A percentile compares a stretch with the other conserved stretches of the same genome.
phyloP scores from a whole-genome alignment of 2,113 vertebrate genomes.

The Campylorhamphus procurvoides region DNA sequence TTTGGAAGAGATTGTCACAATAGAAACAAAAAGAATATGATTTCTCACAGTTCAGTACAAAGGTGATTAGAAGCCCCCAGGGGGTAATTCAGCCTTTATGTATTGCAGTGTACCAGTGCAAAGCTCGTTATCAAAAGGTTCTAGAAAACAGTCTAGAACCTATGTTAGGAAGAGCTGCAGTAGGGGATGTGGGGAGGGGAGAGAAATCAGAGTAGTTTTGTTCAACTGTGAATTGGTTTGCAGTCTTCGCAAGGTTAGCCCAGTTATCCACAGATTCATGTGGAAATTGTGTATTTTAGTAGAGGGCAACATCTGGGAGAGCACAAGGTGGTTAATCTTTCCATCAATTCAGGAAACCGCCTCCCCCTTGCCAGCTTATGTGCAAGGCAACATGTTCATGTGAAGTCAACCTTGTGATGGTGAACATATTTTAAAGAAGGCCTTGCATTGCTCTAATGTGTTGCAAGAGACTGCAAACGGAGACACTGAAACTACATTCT shows the following conservation, averaged over 20 bases:
- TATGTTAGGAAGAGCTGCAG: constrained; percentile 37
- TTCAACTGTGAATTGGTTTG: constrained; percentile 53
- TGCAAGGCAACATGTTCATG: not conserved
- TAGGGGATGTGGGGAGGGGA: not conserved
- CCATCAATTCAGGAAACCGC: not conserved
- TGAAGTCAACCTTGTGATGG: not conserved
- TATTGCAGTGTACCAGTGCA: constrained; percentile 49
- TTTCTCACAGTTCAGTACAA: constrained; percentile 84
- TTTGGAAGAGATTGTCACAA: constrained; percentile 74
- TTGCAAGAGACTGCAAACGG: constrained; percentile 28
- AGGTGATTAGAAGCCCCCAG: constrained; percentile 85
- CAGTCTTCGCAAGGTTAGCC: constrained; percentile 28
- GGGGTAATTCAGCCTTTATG: constrained; percentile 46
- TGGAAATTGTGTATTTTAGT: not conserved
- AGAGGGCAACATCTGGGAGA: constrained; percentile 1
- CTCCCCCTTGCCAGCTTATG: not conserved
- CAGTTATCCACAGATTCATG: not conserved
- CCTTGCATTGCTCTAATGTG: not conserved
- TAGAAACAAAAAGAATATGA: constrained; percentile 80
- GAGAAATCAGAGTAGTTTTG: constrained; percentile 11
- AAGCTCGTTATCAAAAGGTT: constrained; percentile 66
- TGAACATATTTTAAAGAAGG: not conserved
- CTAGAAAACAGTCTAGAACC: constrained; percentile 28
- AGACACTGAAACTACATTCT: constrained; percentile 57
- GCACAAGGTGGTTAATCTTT: not conserved